Evolutionary conservation across 2,113 vertebrate species (phyloP), one percentile per base, ranked within the genome.

Genomic region (Tretioscincus oriximinensis): DNA sequence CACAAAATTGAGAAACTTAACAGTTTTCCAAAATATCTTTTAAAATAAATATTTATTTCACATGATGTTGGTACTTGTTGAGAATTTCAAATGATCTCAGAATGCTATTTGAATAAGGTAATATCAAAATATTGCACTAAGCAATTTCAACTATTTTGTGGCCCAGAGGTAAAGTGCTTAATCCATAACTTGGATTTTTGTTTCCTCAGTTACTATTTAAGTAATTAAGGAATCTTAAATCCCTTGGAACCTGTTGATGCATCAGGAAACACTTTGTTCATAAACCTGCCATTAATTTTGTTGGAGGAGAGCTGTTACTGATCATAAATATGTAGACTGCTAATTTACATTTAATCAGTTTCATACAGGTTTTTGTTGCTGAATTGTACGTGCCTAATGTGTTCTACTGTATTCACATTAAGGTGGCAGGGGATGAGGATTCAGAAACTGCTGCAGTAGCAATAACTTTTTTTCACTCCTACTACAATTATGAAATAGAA

Each of bases 371-470:
- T 45, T 73, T 29, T 76, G 0, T 80, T 86, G 63, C 47, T 86
- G 72, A 78, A 77, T 83, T 80, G 73, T 71, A 5, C n/a, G 1
- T 75, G 45, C 81, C 85, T 69, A 12, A 35, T 60, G 58, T 54
- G 71, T 84, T 84, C 81, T 77, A 84, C 73, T 81, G 80, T 88
- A 88, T 89, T 79, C 20, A 63, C 74, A 66, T 82, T 58, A 58
- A 58, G 12, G 54, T 58, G 54, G 54, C 73, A 83, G 75, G 90
- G 91, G 91, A 28, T 12, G 45, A 26, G 91, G 84, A 94, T 91
- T 88, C 82, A 91, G 93, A 94, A 91, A 91, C 92, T 96, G 96
- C 94, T 96, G 97, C 96, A 96, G 93, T 95, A 95, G 92, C 77
- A 78, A 88, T 96, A 93, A 92, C 93, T 95, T 95, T 95, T 95